Conservation (phyloP, 2,113 vertebrate genomes). For the Leucosticte australis region DNA sequence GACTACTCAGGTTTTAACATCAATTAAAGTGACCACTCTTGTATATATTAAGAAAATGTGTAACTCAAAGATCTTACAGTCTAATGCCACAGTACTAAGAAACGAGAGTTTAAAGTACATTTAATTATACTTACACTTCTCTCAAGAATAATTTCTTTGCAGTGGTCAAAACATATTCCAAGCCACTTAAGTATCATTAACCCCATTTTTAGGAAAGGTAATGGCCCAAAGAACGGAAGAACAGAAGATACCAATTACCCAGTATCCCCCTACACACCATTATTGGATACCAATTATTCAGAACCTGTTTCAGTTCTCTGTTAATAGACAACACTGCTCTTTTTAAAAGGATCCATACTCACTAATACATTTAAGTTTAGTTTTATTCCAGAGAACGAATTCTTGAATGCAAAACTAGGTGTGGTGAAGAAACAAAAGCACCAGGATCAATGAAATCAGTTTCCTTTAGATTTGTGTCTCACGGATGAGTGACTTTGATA, state of each 20-base stretch:
- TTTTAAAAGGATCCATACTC: not conserved
- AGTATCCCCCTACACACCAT: fast-evolving
- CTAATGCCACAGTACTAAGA: not conserved
- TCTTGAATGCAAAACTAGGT: not conserved
- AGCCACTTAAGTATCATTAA: not conserved
- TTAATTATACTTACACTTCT: not conserved
- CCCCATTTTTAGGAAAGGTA: not conserved
- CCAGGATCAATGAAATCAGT: not conserved
- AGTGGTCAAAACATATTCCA: not conserved
- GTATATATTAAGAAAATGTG: not conserved
- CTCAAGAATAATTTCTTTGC: not conserved
- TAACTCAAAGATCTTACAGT: not conserved
- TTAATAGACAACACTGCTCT: not conserved
- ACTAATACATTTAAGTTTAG: not conserved
- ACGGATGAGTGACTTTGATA: not conserved
- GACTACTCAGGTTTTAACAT: not conserved
- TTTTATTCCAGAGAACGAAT: not conserved
- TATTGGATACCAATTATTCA: not conserved
- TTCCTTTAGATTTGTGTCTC: not conserved
- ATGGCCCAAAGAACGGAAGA: not conserved
- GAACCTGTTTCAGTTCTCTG: not conserved
- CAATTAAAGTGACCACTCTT: not conserved
- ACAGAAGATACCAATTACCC: not conserved
- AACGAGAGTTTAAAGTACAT: not conserved
- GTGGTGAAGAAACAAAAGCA: not conserved